phyloP scores from a whole-genome alignment of 2,113 vertebrate species.

The Toxotes jaculatrix region DNA sequence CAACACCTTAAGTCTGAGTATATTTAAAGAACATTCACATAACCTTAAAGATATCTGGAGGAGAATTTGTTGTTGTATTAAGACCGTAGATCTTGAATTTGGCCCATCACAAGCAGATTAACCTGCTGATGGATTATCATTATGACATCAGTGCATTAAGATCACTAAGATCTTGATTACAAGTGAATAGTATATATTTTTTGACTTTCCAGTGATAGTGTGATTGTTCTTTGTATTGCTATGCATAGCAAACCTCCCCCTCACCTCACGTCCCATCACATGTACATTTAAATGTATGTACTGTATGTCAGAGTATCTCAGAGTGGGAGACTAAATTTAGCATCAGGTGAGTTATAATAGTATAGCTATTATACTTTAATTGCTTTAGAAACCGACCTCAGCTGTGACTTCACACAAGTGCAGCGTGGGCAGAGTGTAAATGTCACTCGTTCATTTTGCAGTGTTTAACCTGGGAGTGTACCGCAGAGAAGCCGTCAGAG shows the following conservation, averaged over 20 bases:
- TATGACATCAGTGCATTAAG: too few species aligned
- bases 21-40: not conserved
- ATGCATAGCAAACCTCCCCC: not conserved
- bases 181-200: too few species aligned
- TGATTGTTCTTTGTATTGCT: not conserved
- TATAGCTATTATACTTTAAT: too few species aligned
- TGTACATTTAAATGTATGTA: not conserved
- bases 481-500: slow-evolving; percentile 92
- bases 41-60: not conserved
- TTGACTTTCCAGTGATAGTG: not conserved
- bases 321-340: not conserved
- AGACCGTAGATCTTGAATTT: too few species aligned
- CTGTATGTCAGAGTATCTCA: not conserved
- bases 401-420: not conserved
- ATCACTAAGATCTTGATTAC: too few species aligned
- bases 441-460: slow-evolving; percentile 69
- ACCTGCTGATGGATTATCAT: too few species aligned
- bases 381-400: too few species aligned
- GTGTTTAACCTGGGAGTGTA: slow-evolving; percentile 98
- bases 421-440: not conserved
- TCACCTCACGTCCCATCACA: not conserved
- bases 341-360: not conserved
- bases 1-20: not conserved
- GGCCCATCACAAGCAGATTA: too few species aligned
- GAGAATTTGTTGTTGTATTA: not conserved